A percentile compares a stretch with the other conserved stretches of the same genome.
phyloP scores from a whole-genome alignment of 1,140 invertebrate species.

The Dysdera silvatica region DNA sequence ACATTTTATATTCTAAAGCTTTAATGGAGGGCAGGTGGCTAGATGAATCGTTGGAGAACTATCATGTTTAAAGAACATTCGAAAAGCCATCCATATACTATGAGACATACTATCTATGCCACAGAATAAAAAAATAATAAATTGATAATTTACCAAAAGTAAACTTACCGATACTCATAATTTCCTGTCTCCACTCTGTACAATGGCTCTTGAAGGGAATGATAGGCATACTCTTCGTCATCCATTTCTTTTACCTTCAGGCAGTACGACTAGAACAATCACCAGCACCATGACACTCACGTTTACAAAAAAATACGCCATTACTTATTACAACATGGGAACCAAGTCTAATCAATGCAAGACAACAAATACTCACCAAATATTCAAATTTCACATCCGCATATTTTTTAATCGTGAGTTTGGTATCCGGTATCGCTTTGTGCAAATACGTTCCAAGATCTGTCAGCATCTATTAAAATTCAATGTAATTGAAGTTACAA shows the following conservation, averaged over 20 bases:
- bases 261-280: slow-evolving; percentile 72
- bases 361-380: slow-evolving; percentile 49
- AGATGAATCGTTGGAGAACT: too few relatives aligned
- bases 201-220: slow-evolving; percentile 85
- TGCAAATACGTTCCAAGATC: slow-evolving; percentile 93
- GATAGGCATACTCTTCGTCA: slow-evolving; percentile 91
- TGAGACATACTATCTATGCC: neutral
- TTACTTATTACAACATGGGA: neutral
- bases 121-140: neutral
- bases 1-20: too few relatives aligned
- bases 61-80: neutral
- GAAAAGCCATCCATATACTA: neutral
- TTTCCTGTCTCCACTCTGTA: slow-evolving; percentile 98
- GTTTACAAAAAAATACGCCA: too few relatives aligned
- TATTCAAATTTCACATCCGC: slow-evolving; percentile 98
- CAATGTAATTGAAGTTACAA: too few relatives aligned
- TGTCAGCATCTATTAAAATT: slow-evolving; percentile 61
- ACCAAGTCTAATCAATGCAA: neutral
- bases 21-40: too few relatives aligned
- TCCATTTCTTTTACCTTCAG: slow-evolving; percentile 93
- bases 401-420: slow-evolving; percentile 94
- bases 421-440: slow-evolving; percentile 96
- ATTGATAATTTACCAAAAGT: neutral
- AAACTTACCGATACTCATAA: slow-evolving; percentile 82
- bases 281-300: too few relatives aligned